phyloP scores from a whole-genome alignment of 2,797 vertebrate genomes.

The Schizopygopsis pylzovi region DNA sequence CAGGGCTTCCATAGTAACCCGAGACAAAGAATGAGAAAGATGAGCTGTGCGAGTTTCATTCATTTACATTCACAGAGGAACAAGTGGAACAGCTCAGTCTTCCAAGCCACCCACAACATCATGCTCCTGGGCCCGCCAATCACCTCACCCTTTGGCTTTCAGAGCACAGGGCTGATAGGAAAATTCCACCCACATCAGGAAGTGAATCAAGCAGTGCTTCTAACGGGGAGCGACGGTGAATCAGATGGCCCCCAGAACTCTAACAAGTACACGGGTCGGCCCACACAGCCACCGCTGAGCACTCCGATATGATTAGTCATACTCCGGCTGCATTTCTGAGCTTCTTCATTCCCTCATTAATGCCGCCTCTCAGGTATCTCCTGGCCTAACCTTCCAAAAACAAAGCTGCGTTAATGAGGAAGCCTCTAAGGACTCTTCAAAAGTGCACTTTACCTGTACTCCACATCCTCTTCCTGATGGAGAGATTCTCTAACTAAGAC shows the following conservation, averaged over 20 bases:
- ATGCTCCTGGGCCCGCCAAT: slow-evolving; percentile 49
- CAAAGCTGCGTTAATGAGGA: slow-evolving; percentile 57
- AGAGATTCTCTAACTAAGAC: slow-evolving; percentile 10
- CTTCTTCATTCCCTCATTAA: slow-evolving; percentile 53
- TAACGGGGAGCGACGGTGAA: slow-evolving; percentile 52
- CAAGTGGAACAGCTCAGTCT: slow-evolving; percentile 47
- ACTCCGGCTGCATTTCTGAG: slow-evolving; percentile 47
- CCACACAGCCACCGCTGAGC: slow-evolving; percentile 50
- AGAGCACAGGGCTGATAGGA: slow-evolving; percentile 40
- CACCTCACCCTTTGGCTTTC: slow-evolving; percentile 52
- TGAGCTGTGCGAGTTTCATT: slow-evolving; percentile 52
- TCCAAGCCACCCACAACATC: slow-evolving; percentile 57
- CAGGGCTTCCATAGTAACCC: slow-evolving; percentile 19
- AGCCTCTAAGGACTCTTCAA: slow-evolving; percentile 31
- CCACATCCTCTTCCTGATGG: slow-evolving; percentile 29
- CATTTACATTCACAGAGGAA: slow-evolving; percentile 49
- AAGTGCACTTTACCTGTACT: slow-evolving; percentile 45
- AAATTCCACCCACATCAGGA: slow-evolving; percentile 62
- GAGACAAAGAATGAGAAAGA: slow-evolving; percentile 40
- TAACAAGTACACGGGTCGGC: slow-evolving; percentile 51
- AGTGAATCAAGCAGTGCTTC: slow-evolving; percentile 55
- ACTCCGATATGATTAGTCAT: slow-evolving; percentile 62
- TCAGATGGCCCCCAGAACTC: slow-evolving; percentile 59
- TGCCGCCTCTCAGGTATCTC: slow-evolving; percentile 49
- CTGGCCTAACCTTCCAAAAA: slow-evolving; percentile 54